A percentile compares a stretch with the other conserved stretches of the same genome.
Conservation (phyloP, 2,113 vertebrate species). For the Pan paniscus region DNA sequence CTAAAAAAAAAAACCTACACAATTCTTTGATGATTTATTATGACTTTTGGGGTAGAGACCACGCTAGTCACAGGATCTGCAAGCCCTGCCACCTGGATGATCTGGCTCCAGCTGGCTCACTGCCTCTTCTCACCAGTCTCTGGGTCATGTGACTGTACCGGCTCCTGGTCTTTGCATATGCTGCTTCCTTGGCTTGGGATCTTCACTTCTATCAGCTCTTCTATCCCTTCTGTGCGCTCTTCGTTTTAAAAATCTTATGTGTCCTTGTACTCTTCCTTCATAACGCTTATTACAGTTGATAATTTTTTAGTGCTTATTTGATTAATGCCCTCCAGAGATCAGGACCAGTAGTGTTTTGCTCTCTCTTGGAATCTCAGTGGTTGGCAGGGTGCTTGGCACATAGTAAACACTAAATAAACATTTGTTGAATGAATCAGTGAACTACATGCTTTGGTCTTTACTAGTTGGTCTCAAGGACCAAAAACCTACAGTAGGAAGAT, state of each 20-base stretch:
- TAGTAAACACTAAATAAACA: neutral
- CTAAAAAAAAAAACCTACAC: neutral
- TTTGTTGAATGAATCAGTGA: neutral
- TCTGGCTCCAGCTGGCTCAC: neutral
- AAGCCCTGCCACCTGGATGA: neutral
- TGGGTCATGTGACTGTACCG: neutral
- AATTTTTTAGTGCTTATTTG: neutral
- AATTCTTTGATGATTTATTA: neutral
- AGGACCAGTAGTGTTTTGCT: neutral
- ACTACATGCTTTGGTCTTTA: slow-evolving; percentile 2
- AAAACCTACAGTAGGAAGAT: neutral
- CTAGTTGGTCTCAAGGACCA: neutral
- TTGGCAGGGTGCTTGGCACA: neutral
- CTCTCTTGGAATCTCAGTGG: too few relatives aligned
- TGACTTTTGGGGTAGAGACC: neutral
- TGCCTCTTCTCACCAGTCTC: neutral
- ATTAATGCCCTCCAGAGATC: neutral
- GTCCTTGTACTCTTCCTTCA: neutral
- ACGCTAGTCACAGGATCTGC: neutral
- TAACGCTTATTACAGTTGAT: neutral
- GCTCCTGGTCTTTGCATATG: neutral
- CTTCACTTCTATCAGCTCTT: neutral
- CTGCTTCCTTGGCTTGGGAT: neutral
- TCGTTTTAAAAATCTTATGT: neutral
- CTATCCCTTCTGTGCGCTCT: neutral